Evolutionary conservation across 2,888 invertebrate species (phyloP), one percentile per base, ranked within the genome.

Genomic region (Sarcophaga carnaria): DNA sequence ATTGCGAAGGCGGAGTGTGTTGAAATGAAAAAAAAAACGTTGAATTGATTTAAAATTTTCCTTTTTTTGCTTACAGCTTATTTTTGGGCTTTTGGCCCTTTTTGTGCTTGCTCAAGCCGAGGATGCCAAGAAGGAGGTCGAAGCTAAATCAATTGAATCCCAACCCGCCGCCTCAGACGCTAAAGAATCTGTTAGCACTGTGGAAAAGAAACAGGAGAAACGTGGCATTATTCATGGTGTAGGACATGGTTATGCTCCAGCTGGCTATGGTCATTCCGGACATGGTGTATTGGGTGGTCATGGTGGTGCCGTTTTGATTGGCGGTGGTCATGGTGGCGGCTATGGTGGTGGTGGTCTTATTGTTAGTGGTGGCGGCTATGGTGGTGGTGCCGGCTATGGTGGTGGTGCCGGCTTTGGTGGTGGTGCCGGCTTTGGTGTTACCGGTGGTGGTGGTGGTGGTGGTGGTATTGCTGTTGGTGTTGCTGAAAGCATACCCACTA

Each of bases 131-230:
- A 95, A 95, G 81, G 90, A 92, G 90, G 94, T 94, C 89, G 92
- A 90, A 71, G 85, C 76, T 10, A 90, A 88, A 74, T 85, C 88
- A 25, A 88, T 88, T 22, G 91, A 89, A 80, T 89, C 91, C 10
- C 94, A 94, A 88, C 94, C 94, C 87, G 93, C 93, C 86, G 92
- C 93, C 81, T 85, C 89, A 67, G 94, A 93, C 81, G 95, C 96
- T 86, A 96, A 96, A 93, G 96, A 96, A 90, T 78, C 94, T 83
- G 93, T 92, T 78, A 92, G 93, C 81, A 89, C 91, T 64, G 94
- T 93, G 78, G 96, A 96, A 88, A 96, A 96, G 94, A 96, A 96
- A 91, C 96, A 96, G 91, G 96, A 96, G 90, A 97, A 97, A 93
- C 95, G 97, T 90, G 97, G 97, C 85, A 94, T 97, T 88, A 94